phyloP scores from a whole-genome alignment of 2,888 invertebrate species.

The Epistrophe grossulariae region DNA sequence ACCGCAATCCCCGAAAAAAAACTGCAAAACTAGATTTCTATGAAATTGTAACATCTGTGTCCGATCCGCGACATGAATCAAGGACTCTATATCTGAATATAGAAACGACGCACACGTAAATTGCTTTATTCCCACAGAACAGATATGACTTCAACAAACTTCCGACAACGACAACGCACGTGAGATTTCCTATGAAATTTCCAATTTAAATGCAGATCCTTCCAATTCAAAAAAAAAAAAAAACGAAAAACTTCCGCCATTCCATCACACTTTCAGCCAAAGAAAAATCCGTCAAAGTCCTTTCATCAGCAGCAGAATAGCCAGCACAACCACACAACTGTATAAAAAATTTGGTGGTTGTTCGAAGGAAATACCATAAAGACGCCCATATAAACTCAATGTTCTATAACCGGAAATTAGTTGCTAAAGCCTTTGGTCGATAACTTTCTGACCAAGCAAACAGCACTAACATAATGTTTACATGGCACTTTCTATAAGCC shows the following conservation, averaged over 20 bases:
- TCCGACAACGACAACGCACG: conserved; percentile 2
- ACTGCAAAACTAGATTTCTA: background rate
- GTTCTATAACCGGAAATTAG: conserved; percentile 68
- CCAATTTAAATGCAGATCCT: conserved; percentile 75
- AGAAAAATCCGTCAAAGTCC: conserved; percentile 36
- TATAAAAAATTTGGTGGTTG: background rate
- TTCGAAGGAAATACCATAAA: conserved; percentile 40
- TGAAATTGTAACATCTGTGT: conserved; percentile 49
- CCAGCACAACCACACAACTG: background rate
- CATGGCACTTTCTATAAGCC: conserved; percentile 66
- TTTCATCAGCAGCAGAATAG: conserved; percentile 1
- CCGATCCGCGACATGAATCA: conserved; percentile 24
- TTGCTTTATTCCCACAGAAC: conserved; percentile 27
- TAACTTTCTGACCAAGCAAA: conserved; percentile 68
- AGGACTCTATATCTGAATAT: background rate
- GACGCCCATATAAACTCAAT: conserved; percentile 43
- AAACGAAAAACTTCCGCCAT: conserved; percentile 17
- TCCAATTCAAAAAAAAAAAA: conserved; percentile 16
- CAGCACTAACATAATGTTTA: conserved; percentile 62
- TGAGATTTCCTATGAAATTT: conserved; percentile 40
- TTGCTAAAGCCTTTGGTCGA: conserved; percentile 67
- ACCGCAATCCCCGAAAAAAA: conserved; percentile 51
- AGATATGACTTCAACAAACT: conserved; percentile 23
- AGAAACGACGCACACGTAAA: conserved; percentile 53
- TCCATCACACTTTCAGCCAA: conserved; percentile 48